Conservation (phyloP, 2,113 vertebrate genomes). For the Eretmochelys imbricata region DNA sequence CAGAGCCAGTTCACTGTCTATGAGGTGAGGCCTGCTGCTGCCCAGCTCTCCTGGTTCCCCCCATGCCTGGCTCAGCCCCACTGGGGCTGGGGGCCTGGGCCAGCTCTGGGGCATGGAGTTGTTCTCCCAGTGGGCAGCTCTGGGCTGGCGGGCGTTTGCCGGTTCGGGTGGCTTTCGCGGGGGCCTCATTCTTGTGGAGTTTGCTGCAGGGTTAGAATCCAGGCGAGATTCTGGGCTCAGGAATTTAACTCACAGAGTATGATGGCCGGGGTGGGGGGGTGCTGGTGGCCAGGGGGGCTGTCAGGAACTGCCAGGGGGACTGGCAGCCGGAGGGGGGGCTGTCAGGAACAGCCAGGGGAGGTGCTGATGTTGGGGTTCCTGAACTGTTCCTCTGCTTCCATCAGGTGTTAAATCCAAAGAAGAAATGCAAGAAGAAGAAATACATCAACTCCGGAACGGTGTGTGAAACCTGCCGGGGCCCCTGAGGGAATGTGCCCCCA, state of each 20-base stretch:
- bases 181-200: not conserved
- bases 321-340: too few species aligned
- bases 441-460: slow-evolving; percentile 97
- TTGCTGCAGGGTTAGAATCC: not conserved
- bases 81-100: not conserved
- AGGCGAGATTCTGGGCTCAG: not conserved
- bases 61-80: not conserved
- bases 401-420: slow-evolving; percentile 97
- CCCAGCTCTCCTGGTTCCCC: not conserved
- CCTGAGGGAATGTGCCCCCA: not conserved
- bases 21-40: slow-evolving; percentile 78
- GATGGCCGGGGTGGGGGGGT: too few species aligned
- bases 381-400: not conserved
- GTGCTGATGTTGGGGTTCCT: not conserved
- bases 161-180: rapidly evolving
- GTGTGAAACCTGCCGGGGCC: slow-evolving; percentile 67
- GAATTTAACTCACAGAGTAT: not conserved
- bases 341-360: too few species aligned
- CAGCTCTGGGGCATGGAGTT: too few species aligned
- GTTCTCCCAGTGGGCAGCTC: too few species aligned
- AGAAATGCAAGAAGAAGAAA: slow-evolving; percentile 99
- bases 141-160: not conserved
- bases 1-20: slow-evolving; percentile 97
- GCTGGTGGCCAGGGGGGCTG: too few species aligned
- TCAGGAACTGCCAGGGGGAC: too few species aligned